Conservation (phyloP, 2,888 invertebrate genomes). For the Agriopis aurantiaria region DNA sequence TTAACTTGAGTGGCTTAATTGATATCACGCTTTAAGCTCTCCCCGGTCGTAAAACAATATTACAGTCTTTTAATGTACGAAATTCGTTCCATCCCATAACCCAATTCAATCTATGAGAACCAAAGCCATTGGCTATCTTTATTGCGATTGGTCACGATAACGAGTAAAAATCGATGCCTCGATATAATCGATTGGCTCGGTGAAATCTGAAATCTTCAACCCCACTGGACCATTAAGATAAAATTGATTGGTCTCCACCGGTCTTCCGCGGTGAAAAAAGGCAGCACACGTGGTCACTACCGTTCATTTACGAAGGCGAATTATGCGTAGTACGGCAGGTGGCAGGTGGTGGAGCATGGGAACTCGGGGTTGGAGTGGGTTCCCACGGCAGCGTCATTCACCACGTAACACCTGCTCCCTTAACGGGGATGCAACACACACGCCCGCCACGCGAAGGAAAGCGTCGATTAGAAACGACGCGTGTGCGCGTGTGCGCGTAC, state of each 20-base stretch:
- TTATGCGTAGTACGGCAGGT: conserved; percentile 86
- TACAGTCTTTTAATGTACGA: conserved; percentile 28
- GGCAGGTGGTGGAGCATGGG: conserved; percentile 81
- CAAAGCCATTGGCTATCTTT: conserved; percentile 24
- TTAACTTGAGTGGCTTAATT: conserved; percentile 30
- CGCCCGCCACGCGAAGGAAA: conserved; percentile 84
- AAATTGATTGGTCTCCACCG: conserved; percentile 79
- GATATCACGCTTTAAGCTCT: conserved; percentile 23
- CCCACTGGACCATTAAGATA: conserved; percentile 68
- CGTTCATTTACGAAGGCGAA: conserved; percentile 86
- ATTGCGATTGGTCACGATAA: conserved; percentile 39
- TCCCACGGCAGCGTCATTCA: conserved; percentile 85
- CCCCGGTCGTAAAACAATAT: conserved; percentile 30
- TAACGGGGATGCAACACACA: conserved; percentile 83
- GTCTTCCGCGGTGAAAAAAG: conserved; percentile 83
- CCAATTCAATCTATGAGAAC: conserved; percentile 27
- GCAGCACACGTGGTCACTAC: conserved; percentile 85
- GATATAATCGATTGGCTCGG: conserved; percentile 67
- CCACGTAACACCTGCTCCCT: conserved; percentile 81
- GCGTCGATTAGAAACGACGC: conserved; percentile 71
- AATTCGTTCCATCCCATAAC: conserved; percentile 39
- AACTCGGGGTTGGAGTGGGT: conserved; percentile 81
- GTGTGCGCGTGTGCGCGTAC: conserved; percentile 61
- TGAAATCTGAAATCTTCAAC: conserved; percentile 58
- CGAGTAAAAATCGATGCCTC: conserved; percentile 46